Base-by-base conservation (phyloP, 2,888 invertebrate genomes). In the Boloria euphrosyne region DNA sequence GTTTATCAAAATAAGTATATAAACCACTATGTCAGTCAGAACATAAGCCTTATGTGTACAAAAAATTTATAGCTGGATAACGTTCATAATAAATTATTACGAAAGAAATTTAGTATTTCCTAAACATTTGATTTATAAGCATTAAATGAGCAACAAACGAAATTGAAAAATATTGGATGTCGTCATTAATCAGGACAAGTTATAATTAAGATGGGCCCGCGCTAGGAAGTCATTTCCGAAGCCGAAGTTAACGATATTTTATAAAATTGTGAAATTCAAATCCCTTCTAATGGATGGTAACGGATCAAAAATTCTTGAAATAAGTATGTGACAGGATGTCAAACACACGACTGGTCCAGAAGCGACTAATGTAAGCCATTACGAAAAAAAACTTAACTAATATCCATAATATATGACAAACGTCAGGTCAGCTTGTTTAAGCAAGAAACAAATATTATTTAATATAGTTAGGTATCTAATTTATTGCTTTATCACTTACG, bases 171-270 rank as follows among this genome's bases (percentile, higher is more conserved):
- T 75, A 78, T 76, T 71, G 77, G 73, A 73, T 68, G 77, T 77
- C 75, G 69, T 72, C 75, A 76, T 76, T 78, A 71, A 70, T 70
- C 65, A 65, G 62, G 4, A 50, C 18, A 60, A 74, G 78, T 78
- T 79, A 76, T 81, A 81, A 82, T 80, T 81, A 81, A 78, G 73
- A 75, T 74, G 70, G 66, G 59, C 74, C 70, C 75, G 75, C 74
- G 72, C 74, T 76, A 75, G 71, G 73, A 75, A 75, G 55, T 71
- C 58, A 71, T 73, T 72, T 73, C 70, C 69, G 64, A 69, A 59
- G 67, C 59, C 55, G 43, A 63, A 57, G 14, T 38, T 61, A 61
- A 51, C 63, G 61, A 73, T 74, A 61, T 71, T 62, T 64, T 47
- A 54, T 64, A 43, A 72, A 70, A 69, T 69, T 65, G 65, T 65